Percentiles rank a stretch among this genome's conserved stretches.
phyloP scores from a whole-genome alignment of 2,797 vertebrate species.

The Monodelphis domestica region DNA sequence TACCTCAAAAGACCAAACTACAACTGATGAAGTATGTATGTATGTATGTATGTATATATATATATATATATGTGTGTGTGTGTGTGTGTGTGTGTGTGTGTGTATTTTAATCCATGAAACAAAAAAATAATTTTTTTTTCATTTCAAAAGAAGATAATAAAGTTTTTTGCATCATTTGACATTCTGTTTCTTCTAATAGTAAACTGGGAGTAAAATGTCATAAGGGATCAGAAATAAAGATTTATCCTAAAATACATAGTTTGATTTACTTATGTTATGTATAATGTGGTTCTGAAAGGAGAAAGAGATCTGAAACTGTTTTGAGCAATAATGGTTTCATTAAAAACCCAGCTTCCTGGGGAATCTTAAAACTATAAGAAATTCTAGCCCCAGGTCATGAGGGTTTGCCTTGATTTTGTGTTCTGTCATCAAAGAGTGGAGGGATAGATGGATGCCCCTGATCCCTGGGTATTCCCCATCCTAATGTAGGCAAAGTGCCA shows the following conservation, averaged over 20 bases:
- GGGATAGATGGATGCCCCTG: too few relatives aligned
- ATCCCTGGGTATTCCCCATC: neutral
- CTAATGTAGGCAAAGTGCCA: neutral
- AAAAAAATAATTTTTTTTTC: neutral
- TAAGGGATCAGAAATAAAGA: neutral
- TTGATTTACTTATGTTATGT: neutral
- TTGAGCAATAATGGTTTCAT: neutral
- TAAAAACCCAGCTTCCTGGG: neutral
- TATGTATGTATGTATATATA: too few relatives aligned
- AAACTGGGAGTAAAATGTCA: neutral
- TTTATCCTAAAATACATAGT: neutral
- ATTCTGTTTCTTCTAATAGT: neutral
- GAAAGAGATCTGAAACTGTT: neutral
- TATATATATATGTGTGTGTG: too few relatives aligned
- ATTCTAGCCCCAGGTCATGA: neutral
- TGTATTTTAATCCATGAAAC: neutral
- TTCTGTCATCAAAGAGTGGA: neutral
- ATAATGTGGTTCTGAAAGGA: neutral
- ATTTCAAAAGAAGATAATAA: neutral
- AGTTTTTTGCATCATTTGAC: neutral
- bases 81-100: too few relatives aligned
- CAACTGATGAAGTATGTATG: neutral
- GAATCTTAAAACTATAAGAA: neutral
- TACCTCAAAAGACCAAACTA: neutral
- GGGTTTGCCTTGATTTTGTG: neutral